These are phyloP conservation scores for Oegoconia quadripuncta DNA, from an alignment of 2,888 invertebrate species.

Conservation along the genomic window DNA sequence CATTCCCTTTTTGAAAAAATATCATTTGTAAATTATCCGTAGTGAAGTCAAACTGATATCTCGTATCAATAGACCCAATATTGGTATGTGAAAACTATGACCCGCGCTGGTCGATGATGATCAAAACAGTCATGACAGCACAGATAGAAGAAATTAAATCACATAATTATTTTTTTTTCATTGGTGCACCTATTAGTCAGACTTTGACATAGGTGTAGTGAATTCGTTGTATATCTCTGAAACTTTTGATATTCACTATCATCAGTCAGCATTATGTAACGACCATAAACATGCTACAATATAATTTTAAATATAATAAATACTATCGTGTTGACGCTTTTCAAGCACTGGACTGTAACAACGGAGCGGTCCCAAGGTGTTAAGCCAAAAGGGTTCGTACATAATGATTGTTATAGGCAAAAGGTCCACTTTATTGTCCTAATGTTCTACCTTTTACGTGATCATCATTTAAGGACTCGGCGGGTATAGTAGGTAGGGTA, in stretches of 20 bases:
- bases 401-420: constrained; percentile 66
- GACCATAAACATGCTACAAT: constrained; percentile 27
- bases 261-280: constrained; percentile 10
- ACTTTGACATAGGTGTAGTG: too few species aligned
- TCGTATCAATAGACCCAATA: too few species aligned
- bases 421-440: constrained; percentile 64
- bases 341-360: constrained; percentile 37
- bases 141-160: too few species aligned
- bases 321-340: constrained; percentile 51
- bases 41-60: too few species aligned
- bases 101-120: too few species aligned
- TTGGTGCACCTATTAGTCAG: too few species aligned
- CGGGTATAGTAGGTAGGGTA: too few species aligned
- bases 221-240: background rate
- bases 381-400: constrained; percentile 61
- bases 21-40: too few species aligned
- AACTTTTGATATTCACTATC: background rate
- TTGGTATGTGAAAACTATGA: too few species aligned
- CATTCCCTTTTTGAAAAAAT: too few species aligned
- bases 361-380: constrained; percentile 46
- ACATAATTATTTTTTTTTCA: too few species aligned
- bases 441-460: constrained; percentile 61
- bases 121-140: too few species aligned
- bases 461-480: constrained; percentile 51
- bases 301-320: constrained; percentile 44